Conservation (phyloP, 2,888 invertebrate genomes). For the Hemicrepidius hirtus region DNA sequence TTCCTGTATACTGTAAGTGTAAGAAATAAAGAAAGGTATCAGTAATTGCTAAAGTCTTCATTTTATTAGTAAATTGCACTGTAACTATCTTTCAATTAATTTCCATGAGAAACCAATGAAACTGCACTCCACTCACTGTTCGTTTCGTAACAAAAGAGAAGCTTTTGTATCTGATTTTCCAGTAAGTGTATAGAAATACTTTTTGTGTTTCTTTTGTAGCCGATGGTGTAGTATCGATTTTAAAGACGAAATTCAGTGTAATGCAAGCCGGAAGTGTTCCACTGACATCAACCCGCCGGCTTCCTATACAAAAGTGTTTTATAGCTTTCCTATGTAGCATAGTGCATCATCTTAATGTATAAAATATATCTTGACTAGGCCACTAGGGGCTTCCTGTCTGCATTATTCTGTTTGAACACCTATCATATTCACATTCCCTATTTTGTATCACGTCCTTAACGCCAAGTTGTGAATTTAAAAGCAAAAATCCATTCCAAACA, state of each 20-base stretch:
- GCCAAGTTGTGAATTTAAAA: background rate
- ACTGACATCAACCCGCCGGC: slow-evolving; percentile 33
- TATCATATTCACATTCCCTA: slow-evolving; percentile 3
- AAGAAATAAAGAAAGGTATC: too few species aligned
- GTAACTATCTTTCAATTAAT: too few species aligned
- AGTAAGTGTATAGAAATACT: slow-evolving; percentile 15
- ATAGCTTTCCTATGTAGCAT: slow-evolving; percentile 42
- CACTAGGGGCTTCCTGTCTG: background rate
- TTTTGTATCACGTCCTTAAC: background rate
- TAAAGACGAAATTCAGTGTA: slow-evolving; percentile 30
- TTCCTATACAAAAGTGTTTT: slow-evolving; percentile 45
- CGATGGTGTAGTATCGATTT: slow-evolving; percentile 26
- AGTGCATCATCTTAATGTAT: slow-evolving; percentile 41
- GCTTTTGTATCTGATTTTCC: slow-evolving; percentile 2
- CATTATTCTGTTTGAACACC: slow-evolving; percentile 9
- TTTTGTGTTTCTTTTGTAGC: slow-evolving; percentile 21
- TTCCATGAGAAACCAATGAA: too few species aligned
- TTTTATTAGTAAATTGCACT: too few species aligned
- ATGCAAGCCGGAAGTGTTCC: slow-evolving; percentile 40
- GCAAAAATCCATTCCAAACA: background rate
- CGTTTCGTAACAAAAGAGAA: background rate
- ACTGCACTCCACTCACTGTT: background rate
- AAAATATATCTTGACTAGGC: slow-evolving; percentile 22
- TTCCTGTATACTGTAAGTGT: too few species aligned
- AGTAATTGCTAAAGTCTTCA: too few species aligned